A percentile compares a stretch with the other conserved stretches of the same genome.
Evolutionary conservation across 1,140 invertebrate genomes (phyloP).

Genomic region (Condylostylus longicornis): DNA sequence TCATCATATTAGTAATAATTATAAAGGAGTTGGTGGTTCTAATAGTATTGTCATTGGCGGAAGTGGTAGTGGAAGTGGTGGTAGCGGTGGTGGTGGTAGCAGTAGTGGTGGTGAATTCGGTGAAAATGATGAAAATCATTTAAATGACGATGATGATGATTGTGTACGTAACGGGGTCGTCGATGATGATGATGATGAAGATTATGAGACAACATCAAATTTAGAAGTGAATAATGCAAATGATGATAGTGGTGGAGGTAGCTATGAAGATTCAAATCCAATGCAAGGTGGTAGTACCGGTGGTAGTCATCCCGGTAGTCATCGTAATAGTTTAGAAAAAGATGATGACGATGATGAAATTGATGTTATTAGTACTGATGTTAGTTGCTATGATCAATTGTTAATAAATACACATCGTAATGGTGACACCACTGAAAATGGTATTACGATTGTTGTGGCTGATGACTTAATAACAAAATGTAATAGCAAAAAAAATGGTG

Average conservation of each 20-base stretch:
- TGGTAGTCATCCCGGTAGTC: slow-evolving; percentile 15
- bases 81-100: slow-evolving; percentile 23
- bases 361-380: slow-evolving; percentile 30
- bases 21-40: not conserved
- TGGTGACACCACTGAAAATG: slow-evolving; percentile 3
- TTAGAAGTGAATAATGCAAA: slow-evolving; percentile 17
- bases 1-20: not conserved
- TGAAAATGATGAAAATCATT: slow-evolving; percentile 25
- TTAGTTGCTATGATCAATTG: slow-evolving; percentile 28
- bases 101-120: slow-evolving; percentile 28
- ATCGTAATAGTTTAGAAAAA: slow-evolving; percentile 28
- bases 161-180: slow-evolving; percentile 18
- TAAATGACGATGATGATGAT: no score
- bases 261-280: slow-evolving; percentile 29
- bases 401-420: slow-evolving; percentile 22
- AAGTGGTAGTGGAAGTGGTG: slow-evolving; percentile 6
- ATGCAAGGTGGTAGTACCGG: slow-evolving; percentile 23
- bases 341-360: slow-evolving; percentile 25
- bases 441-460: slow-evolving; percentile 2
- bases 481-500: slow-evolving; percentile 3
- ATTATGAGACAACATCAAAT: slow-evolving; percentile 25
- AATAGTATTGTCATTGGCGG: slow-evolving; percentile 10
- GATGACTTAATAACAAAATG: slow-evolving; percentile 1
- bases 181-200: slow-evolving; percentile 41
- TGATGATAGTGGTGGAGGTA: slow-evolving; percentile 29